These are phyloP conservation scores for Corvus hawaiiensis DNA, from an alignment of 2,113 vertebrate genomes.

Conservation along the genomic window DNA sequence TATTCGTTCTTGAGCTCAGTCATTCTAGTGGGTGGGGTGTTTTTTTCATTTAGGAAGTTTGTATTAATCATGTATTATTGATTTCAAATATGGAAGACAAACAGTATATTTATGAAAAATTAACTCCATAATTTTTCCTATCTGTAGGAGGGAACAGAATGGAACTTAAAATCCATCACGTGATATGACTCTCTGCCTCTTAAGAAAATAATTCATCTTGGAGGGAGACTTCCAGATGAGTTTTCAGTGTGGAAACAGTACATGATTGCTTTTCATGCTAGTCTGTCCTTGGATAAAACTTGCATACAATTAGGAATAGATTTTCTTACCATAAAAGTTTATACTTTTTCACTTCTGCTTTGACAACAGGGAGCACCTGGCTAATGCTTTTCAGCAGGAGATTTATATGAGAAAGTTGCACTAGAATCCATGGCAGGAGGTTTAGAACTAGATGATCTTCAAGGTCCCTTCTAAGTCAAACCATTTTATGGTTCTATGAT, in stretches of 20 bases:
- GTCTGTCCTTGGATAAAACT: background rate
- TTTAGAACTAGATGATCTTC: background rate
- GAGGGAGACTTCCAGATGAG: background rate
- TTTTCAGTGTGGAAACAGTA: background rate
- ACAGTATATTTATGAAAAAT: background rate
- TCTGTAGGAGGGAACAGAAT: background rate
- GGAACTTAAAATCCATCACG: background rate
- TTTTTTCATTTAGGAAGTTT: background rate
- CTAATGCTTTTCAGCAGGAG: background rate
- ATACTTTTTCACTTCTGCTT: background rate
- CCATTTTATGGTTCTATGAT: background rate
- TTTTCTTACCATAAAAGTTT: background rate
- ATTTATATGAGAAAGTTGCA: background rate
- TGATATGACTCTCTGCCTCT: background rate
- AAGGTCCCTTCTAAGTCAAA: background rate
- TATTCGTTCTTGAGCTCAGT: background rate
- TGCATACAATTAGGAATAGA: background rate
- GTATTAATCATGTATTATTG: background rate
- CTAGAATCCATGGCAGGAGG: background rate
- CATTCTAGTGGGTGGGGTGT: background rate
- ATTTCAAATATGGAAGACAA: background rate
- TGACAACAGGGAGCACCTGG: background rate
- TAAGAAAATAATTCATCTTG: background rate
- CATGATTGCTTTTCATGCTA: background rate
- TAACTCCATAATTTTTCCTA: background rate